phyloP scores from a whole-genome alignment of 2,888 invertebrate genomes.

The Philereme transversata region DNA sequence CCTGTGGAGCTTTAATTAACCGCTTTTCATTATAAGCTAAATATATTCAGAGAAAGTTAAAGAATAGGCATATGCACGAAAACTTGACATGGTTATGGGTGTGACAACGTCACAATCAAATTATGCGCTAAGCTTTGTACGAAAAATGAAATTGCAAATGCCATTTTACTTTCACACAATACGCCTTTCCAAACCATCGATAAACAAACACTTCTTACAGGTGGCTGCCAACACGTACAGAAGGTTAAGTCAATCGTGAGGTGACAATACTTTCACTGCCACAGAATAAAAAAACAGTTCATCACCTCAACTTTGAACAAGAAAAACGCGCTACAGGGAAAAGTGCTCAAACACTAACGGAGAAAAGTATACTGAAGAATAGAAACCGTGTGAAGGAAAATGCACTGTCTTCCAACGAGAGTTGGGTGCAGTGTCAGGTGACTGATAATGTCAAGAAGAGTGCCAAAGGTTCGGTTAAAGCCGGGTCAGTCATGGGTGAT shows the following conservation, averaged over 20 bases:
- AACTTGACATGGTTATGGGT: background rate
- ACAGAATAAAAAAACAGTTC: slow-evolving; percentile 58
- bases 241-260: slow-evolving; percentile 61
- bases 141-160: slow-evolving; percentile 19
- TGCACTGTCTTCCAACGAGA: slow-evolving; percentile 22
- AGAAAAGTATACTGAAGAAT: slow-evolving; percentile 4
- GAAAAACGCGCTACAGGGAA: background rate
- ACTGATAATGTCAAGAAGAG: slow-evolving; percentile 45
- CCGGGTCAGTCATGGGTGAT: slow-evolving; percentile 47
- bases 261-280: slow-evolving; percentile 74
- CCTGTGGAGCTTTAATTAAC: too few species aligned
- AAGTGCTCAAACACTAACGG: slow-evolving; percentile 5
- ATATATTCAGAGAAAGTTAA: too few species aligned
- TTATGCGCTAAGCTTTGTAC: slow-evolving; percentile 5
- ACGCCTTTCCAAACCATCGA: slow-evolving; percentile 54
- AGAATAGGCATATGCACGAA: too few species aligned
- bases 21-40: too few species aligned
- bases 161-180: slow-evolving; percentile 36
- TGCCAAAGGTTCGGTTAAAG: slow-evolving; percentile 76
- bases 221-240: slow-evolving; percentile 60
- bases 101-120: slow-evolving; percentile 5
- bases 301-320: slow-evolving; percentile 44
- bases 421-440: slow-evolving; percentile 35
- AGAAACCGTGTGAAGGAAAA: slow-evolving; percentile 31
- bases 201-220: slow-evolving; percentile 63